Evolutionary conservation across 2,797 vertebrate genomes (phyloP).

Genomic region (Sebastes vulpes): DNA sequence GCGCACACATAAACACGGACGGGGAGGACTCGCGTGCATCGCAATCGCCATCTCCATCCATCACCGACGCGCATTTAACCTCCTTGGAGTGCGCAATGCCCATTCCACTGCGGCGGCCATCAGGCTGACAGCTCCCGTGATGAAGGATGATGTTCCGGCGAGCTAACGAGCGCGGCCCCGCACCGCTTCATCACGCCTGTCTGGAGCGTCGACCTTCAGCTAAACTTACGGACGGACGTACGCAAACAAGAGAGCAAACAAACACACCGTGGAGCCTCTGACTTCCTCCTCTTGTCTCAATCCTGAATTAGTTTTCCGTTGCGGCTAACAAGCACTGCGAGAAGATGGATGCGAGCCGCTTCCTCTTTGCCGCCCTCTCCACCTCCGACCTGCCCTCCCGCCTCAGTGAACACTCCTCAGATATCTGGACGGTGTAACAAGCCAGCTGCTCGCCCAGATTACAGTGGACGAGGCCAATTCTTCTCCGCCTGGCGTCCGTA

Average conservation of each 20-base stretch:
- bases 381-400: conserved; percentile 18
- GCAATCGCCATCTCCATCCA: conserved; percentile 62
- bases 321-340: conserved; percentile 39
- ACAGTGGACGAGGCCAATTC: conserved; percentile 61
- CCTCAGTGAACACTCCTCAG: conserved; percentile 11
- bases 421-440: conserved; percentile 55
- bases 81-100: conserved; percentile 43
- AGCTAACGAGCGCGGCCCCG: conserved; percentile 54
- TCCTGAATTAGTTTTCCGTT: conserved; percentile 6
- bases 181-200: conserved; percentile 60
- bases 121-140: conserved; percentile 68
- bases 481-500: conserved; percentile 59
- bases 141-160: conserved; percentile 70
- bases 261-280: background rate
- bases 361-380: conserved; percentile 14
- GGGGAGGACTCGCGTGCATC: conserved; percentile 27
- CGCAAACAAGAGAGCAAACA: conserved; percentile 42
- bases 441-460: conserved; percentile 59
- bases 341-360: conserved; percentile 2
- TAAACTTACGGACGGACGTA: conserved; percentile 17
- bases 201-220: conserved; percentile 67
- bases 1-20: conserved; percentile 13
- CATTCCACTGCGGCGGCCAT: conserved; percentile 57
- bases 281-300: background rate
- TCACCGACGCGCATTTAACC: conserved; percentile 66